These are phyloP conservation scores for Silurus glanis DNA, from an alignment of 2,113 vertebrate genomes.

Conservation along the genomic window DNA sequence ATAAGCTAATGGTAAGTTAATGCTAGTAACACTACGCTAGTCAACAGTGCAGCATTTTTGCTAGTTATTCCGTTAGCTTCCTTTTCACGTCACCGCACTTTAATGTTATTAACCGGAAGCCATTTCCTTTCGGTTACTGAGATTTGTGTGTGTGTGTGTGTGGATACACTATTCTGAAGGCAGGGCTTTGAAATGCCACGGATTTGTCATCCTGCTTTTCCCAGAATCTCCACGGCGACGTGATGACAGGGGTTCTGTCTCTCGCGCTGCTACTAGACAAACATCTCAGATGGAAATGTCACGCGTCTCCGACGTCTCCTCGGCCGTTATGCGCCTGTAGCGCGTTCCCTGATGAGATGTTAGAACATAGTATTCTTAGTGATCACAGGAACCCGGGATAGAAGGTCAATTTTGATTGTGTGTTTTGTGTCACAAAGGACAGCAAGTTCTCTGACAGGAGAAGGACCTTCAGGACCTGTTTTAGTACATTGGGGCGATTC, in stretches of 20 bases:
- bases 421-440: not conserved
- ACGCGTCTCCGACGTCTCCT: slow-evolving; percentile 5
- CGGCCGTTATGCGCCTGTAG: slow-evolving; percentile 32
- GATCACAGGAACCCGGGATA: slow-evolving; percentile 21
- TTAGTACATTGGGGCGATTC: not conserved
- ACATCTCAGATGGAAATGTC: slow-evolving; percentile 45
- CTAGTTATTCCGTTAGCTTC: too few species aligned
- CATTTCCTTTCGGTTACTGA: too few species aligned
- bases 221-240: not conserved
- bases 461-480: not conserved
- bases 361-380: slow-evolving; percentile 31
- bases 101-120: too few species aligned
- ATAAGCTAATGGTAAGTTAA: too few species aligned
- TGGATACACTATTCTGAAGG: not conserved
- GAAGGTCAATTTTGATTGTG: slow-evolving; percentile 27
- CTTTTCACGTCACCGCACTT: too few species aligned
- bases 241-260: slow-evolving; percentile 10
- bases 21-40: too few species aligned
- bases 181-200: not conserved
- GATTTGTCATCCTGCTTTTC: slow-evolving; percentile 20
- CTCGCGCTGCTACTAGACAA: slow-evolving; percentile 17
- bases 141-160: slow-evolving; percentile 10
- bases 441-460: not conserved
- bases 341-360: slow-evolving; percentile 38
- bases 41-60: too few species aligned